These are phyloP conservation scores for Sphaeridia pumilis DNA, from an alignment of 2,888 invertebrate species.

Conservation along the genomic window DNA sequence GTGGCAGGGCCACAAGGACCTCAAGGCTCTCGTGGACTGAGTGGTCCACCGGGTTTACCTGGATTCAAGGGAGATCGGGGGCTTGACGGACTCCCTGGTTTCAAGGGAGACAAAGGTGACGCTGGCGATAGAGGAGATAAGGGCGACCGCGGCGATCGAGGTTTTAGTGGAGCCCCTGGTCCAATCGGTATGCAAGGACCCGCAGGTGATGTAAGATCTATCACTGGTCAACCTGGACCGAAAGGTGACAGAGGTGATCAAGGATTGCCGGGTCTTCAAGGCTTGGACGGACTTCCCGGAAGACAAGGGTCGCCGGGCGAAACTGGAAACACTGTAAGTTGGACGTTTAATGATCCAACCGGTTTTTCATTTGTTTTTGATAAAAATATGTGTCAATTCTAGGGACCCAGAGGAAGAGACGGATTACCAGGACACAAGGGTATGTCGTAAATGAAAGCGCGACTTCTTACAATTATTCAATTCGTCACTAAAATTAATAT, in stretches of 20 bases:
- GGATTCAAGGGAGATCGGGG: constrained; percentile 35
- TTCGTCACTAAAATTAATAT: too few species aligned
- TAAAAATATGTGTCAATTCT: too few species aligned
- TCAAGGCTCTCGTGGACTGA: constrained; percentile 41
- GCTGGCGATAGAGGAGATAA: constrained; percentile 36
- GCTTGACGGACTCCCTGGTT: constrained; percentile 12
- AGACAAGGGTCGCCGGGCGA: constrained; percentile 37
- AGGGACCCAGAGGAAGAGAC: constrained; percentile 36
- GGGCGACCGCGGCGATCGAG: constrained; percentile 37
- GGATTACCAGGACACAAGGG: constrained; percentile 37
- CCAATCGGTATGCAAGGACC: constrained; percentile 37
- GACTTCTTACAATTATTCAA: too few species aligned
- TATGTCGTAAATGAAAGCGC: too few species aligned
- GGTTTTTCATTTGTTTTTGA: too few species aligned
- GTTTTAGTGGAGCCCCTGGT: constrained; percentile 39
- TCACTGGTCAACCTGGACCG: constrained; percentile 42
- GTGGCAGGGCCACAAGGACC: constrained; percentile 42
- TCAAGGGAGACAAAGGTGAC: constrained; percentile 10
- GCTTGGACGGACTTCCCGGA: constrained; percentile 40
- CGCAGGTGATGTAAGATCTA: constrained; percentile 36
- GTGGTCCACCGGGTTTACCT: constrained; percentile 32
- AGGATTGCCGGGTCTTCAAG: constrained; percentile 31
- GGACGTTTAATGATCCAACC: too few species aligned
- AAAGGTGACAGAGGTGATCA: constrained; percentile 40
- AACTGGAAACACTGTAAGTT: constrained; percentile 32